These are phyloP conservation scores for Cochlearius cochlearius DNA, from an alignment of 2,113 vertebrate genomes.

Conservation along the genomic window DNA sequence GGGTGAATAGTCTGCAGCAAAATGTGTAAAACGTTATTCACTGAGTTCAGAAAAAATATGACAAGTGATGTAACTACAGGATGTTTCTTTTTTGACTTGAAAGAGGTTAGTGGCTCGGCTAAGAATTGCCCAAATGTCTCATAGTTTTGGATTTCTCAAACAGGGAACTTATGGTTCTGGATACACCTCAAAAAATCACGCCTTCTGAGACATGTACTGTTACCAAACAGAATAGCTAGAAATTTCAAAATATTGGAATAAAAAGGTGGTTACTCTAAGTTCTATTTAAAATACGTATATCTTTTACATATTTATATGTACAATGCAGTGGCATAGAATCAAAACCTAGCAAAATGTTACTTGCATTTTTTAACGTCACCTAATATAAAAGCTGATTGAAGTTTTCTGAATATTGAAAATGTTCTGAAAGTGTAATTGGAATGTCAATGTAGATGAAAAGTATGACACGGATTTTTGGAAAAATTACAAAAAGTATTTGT, in stretches of 20 bases:
- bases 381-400: neutral
- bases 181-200: neutral
- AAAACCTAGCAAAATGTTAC: neutral
- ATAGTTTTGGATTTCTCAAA: neutral
- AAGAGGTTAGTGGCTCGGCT: neutral
- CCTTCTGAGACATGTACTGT: neutral
- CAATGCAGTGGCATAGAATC: neutral
- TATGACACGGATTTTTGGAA: neutral
- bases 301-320: neutral
- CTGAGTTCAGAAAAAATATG: neutral
- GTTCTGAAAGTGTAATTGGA: neutral
- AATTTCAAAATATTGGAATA: neutral
- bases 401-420: neutral
- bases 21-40: neutral
- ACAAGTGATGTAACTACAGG: neutral
- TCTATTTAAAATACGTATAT: neutral
- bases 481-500: neutral
- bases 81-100: neutral
- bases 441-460: neutral
- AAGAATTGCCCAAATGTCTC: neutral
- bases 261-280: neutral
- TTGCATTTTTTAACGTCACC: neutral
- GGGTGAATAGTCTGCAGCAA: neutral
- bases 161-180: neutral
- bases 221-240: neutral